These are phyloP conservation scores for Coregonus sp. DNA, from an alignment of 2,797 vertebrate genomes.

Conservation along the genomic window DNA sequence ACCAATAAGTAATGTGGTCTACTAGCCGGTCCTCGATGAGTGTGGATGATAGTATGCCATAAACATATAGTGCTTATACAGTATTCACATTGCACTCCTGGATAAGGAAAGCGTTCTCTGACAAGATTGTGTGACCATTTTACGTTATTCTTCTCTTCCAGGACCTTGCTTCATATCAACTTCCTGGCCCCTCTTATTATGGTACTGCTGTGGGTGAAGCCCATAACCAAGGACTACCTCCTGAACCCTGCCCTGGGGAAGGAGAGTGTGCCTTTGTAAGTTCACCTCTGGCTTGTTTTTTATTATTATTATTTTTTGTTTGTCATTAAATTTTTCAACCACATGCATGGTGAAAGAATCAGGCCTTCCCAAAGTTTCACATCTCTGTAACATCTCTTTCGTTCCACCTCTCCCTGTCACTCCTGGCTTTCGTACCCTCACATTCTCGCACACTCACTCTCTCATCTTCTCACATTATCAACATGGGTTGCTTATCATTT, in stretches of 20 bases:
- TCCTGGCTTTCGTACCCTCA: no score
- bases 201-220: constrained; percentile 96
- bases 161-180: constrained; percentile 96
- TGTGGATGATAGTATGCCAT: not conserved
- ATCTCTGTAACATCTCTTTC: no score
- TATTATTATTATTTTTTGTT: no score
- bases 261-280: constrained; percentile 94
- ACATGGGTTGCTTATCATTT: no score
- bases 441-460: no score
- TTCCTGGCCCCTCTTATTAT: constrained; percentile 95
- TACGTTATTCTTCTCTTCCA: constrained; percentile 60
- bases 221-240: constrained; percentile 97
- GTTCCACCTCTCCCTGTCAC: no score
- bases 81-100: not conserved
- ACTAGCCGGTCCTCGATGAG: not conserved
- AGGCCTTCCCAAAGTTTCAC: constrained; percentile 15
- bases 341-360: constrained; percentile 7
- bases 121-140: not conserved
- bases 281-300: constrained; percentile 26
- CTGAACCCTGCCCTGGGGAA: constrained; percentile 93
- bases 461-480: no score
- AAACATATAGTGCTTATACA: not conserved
- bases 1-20: not conserved
- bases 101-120: not conserved
- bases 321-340: no score